These are phyloP conservation scores for Corythucha ciliata DNA, from an alignment of 2,888 invertebrate species.

Conservation along the genomic window DNA sequence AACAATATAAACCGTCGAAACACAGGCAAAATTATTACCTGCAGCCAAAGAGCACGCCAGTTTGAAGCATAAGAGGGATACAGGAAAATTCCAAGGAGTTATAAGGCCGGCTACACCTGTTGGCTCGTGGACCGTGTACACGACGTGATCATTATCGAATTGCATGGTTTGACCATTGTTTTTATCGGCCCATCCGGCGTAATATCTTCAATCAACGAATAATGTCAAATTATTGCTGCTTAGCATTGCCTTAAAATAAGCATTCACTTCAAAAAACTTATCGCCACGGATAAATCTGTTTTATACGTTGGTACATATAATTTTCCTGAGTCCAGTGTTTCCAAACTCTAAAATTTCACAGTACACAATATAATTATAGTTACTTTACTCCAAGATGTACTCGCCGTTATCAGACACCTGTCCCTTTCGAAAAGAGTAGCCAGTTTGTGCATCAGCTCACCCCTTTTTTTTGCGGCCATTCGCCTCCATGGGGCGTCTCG, in stretches of 20 bases:
- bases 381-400: too few species aligned
- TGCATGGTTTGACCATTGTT: constrained; percentile 54
- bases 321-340: too few species aligned
- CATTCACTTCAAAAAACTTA: too few species aligned
- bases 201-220: constrained; percentile 47
- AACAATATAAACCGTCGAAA: too few species aligned
- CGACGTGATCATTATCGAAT: constrained; percentile 46
- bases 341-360: too few species aligned
- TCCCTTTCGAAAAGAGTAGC: constrained; percentile 79
- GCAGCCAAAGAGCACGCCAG: constrained; percentile 50
- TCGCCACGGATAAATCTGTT: too few species aligned
- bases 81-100: constrained; percentile 49
- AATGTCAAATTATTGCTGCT: too few species aligned
- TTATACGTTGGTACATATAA: too few species aligned
- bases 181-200: constrained; percentile 90
- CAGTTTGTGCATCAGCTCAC: constrained; percentile 57
- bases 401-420: too few species aligned
- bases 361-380: too few species aligned
- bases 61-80: constrained; percentile 53
- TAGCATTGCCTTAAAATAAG: too few species aligned
- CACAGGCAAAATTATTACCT: too few species aligned
- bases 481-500: constrained; percentile 47
- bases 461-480: constrained; percentile 49
- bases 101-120: constrained; percentile 55
- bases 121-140: constrained; percentile 51